Evolutionary conservation across 1,140 invertebrate genomes (phyloP), one percentile per base, ranked within the genome.

Genomic region (Marisa cornuarietis): DNA sequence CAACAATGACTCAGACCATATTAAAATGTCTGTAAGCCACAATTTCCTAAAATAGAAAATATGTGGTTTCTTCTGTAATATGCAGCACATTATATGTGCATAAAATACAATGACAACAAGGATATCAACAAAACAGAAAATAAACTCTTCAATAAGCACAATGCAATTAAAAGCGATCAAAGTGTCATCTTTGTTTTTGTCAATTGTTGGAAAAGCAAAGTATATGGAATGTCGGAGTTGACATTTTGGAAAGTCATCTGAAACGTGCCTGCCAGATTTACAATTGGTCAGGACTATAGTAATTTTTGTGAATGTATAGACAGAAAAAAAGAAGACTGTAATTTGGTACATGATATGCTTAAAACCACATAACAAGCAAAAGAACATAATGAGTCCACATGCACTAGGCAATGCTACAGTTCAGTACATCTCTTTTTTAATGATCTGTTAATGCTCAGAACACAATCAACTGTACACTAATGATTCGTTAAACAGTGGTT

Each of bases 171-270:
- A 68, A 68, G 65, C 65, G 13, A 68, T 68, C 65, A 68, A 68
- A 68, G 65, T 24, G 26, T 58, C 22, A 68, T 68, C n/a, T 68
- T 68, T 68, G n/a, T 68, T 68, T n/a, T 68, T 68, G 65, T 68
- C 65, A 68, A 14, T 13, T 11, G n/a, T 68, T 68, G 65, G 22
- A 68, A 68, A 31, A 31, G 65, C 22, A 68, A 68, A n/a, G 26
- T 68, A 68, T 13, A 68, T 68, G 65, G 65, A 68, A 68, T 68
- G 65, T 68, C 65, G 22, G 11, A 31, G 65, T n/a, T 31, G 65
- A 68, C 65, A 68, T 68, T 31, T 24, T 68, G 65, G 65, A 68
- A 68, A 68, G 26, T 68, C 22, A n/a, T 68, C 65, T 68, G 65
- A n/a, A 68, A 31, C 22, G 22, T 24, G 54, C 54, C 54, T 58